Evolutionary conservation across 2,888 invertebrate genomes (phyloP).

Genomic region (Amphimallon solstitiale): DNA sequence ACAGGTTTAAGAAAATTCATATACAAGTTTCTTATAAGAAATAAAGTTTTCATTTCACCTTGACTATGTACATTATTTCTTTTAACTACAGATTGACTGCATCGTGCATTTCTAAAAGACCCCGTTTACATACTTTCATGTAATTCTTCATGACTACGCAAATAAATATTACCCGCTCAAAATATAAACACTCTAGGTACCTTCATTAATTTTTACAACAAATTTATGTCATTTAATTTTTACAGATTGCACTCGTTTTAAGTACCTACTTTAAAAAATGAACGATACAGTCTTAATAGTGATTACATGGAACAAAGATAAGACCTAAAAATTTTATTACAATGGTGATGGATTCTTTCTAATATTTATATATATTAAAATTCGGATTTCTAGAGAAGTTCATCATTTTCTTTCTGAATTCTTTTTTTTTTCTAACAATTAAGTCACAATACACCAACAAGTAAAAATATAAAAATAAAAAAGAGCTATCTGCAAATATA

Average conservation of each 20-base stretch:
- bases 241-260: slow-evolving; percentile 3
- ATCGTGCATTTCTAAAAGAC: slow-evolving; percentile 35
- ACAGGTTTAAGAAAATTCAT: slow-evolving; percentile 37
- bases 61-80: slow-evolving; percentile 45
- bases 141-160: slow-evolving; percentile 43
- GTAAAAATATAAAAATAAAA: slow-evolving; percentile 40
- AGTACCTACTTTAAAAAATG: slow-evolving; percentile 16
- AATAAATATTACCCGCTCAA: slow-evolving; percentile 31
- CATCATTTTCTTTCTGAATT: slow-evolving; percentile 40
- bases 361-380: slow-evolving; percentile 62
- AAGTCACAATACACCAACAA: slow-evolving; percentile 58
- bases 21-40: slow-evolving; percentile 43
- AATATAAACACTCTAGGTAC: not conserved
- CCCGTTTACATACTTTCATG: slow-evolving; percentile 43
- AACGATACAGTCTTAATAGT: slow-evolving; percentile 30
- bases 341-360: slow-evolving; percentile 43
- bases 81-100: slow-evolving; percentile 36
- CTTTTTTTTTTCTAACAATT: slow-evolving; percentile 54
- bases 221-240: slow-evolving; percentile 21
- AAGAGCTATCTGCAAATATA: slow-evolving; percentile 35
- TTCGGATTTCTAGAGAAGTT: slow-evolving; percentile 63
- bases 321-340: slow-evolving; percentile 36
- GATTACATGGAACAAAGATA: slow-evolving; percentile 46
- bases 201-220: not conserved
- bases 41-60: slow-evolving; percentile 42